A percentile compares a stretch with the other conserved stretches of the same genome.
phyloP scores from a whole-genome alignment of 2,888 invertebrate genomes.

The Lochmaea crataegi region DNA sequence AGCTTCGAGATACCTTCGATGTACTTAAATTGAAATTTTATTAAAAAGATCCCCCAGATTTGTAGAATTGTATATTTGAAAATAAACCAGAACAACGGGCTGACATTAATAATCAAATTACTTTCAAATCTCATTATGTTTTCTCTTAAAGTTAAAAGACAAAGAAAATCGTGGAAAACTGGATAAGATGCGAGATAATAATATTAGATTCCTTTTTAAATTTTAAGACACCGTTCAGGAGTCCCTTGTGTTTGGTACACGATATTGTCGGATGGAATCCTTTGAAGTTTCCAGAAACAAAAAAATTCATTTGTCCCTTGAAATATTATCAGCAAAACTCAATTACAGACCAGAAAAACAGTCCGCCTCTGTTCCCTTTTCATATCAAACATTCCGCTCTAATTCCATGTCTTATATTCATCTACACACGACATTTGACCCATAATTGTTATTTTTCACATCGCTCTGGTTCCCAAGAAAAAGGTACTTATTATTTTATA shows the following conservation, averaged over 20 bases:
- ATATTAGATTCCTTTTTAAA: conserved; percentile 30
- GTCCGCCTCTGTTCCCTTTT: no score
- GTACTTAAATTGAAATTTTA: conserved; percentile 17
- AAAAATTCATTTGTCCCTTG: neutral
- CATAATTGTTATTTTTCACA: neutral
- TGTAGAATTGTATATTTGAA: conserved; percentile 22
- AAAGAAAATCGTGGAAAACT: conserved; percentile 36
- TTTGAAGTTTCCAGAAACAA: conserved; percentile 5
- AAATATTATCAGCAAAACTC: neutral
- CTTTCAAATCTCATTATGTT: conserved; percentile 36
- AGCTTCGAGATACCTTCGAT: neutral
- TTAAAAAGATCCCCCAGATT: conserved; percentile 19
- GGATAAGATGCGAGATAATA: conserved; percentile 37
- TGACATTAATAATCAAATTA: conserved; percentile 39
- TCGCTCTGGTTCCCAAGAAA: neutral
- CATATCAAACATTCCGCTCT: no score
- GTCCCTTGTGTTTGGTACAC: conserved; percentile 14
- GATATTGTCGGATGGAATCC: neutral
- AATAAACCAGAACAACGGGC: conserved; percentile 35
- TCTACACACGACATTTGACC: neutral
- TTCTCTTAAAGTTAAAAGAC: conserved; percentile 32
- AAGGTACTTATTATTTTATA: conserved; percentile 8
- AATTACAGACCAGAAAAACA: neutral
- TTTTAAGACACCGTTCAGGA: conserved; percentile 19
- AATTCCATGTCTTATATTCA: neutral